Base-by-base conservation (phyloP, 2,797 vertebrate genomes). In the Crotalus adamanteus region DNA sequence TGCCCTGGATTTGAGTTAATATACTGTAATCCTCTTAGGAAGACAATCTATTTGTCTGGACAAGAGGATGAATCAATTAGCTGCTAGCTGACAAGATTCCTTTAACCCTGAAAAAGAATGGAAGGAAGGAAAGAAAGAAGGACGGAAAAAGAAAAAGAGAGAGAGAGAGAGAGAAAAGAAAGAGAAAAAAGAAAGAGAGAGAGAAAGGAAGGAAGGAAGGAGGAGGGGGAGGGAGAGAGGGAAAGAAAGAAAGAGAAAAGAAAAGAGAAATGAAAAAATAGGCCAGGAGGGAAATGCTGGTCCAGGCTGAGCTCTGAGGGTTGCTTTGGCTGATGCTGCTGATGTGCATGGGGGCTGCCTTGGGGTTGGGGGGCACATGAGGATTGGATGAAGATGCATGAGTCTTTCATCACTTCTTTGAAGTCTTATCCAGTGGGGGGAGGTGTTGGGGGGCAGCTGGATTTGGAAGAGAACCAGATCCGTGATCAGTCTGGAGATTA, bases 391-490 rank as follows among this genome's bases (percentile, higher is more conserved):
- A 88, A 83, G 22, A 26, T 59, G 86, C 92, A 93, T 61, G 86
- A 78, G 18, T 3, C 8, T 78, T 57, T 94, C 95, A 63, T 56
- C 59, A 26, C 11, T 95, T 95, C 89, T 86, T 96, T 95, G 42
- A 0, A 93, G n/a, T 91, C 31, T 88, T 95, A 42, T 88, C 59
- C 57, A 57, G 31, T 2, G 51, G 25, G n/a, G n/a, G 26, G n/a
- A 37, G 57, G 42, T 16, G 60, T 90, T 60, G 28, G 28, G 31
- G 83, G 56, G 26, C 31, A 87, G 83, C 55, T 26, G 31, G 16
- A 51, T 51, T 91, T 93, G 85, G 31, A 92, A 90, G 87, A 51
- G 28, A 94, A 92, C 4, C 51, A 94, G 94, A 88, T 37, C 16
- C 94, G 13, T 65, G 51, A 59, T 90, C 92, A 91, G 28, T 91